Base-by-base conservation (phyloP, 2,113 vertebrate genomes). In the Neoarius graeffei region DNA sequence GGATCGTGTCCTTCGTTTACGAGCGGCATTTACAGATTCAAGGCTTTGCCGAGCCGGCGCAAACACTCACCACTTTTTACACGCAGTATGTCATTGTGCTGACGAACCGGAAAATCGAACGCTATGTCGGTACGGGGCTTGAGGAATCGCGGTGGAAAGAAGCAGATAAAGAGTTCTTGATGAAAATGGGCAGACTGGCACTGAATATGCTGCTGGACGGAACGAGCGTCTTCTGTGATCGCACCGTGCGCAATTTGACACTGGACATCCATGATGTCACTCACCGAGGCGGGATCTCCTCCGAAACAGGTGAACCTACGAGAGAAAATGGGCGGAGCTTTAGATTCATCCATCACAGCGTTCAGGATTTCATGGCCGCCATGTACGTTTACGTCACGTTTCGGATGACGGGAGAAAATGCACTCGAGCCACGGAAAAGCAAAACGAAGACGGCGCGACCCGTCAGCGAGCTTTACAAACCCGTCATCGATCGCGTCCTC, bases 301-400 rank as follows among this genome's bases (percentile, higher is more conserved):
- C 92, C 0, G 95, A 95, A 86, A 87, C 94, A 1, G 59, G 25
- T 0, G 85, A 66, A 1, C 17, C 66, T 9, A 1, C n/a, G 1
- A 1, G 1, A 4, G 56, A 50, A 10, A 50, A 76, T 3, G 20
- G 50, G 27, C 80, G 90, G 73, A 69, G 7, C 1, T 95, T 93
- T 88, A 91, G 91, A 50, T 96, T 95, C 17, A 64, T 93, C 14
- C 94, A 96, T 83, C 20, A 50, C 50, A 92, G 89, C 52, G 13
- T 94, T 11, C 91, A 95, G 94, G 94, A 94, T 79, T 96, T 93
- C 87, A 93, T 96, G 90, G 95, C 95, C 0, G 95, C 95, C 30
- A 5, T 95, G 56, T 95, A 95, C 11, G 90, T 92, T 52, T 95
- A 94, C 85, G 52, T 89, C 0, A 81, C 59, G 42, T 96, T 95